Evolutionary conservation across 1,140 invertebrate genomes (phyloP), one percentile per base, ranked within the genome.

Genomic region (Caerostris darwini): DNA sequence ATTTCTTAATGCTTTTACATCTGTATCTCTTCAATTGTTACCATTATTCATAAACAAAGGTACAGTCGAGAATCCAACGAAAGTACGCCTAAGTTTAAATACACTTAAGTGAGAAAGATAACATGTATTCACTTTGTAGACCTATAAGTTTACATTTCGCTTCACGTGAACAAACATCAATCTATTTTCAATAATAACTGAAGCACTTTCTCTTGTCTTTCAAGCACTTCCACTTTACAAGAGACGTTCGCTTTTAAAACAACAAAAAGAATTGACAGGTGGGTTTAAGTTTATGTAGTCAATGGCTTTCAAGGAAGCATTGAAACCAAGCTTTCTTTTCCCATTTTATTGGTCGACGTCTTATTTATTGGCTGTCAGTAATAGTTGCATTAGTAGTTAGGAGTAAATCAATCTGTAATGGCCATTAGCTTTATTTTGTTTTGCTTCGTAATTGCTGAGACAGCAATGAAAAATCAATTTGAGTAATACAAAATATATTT

Each of bases 301-400:
- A 83, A 83, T 83, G n/a, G 69, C 10, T 77, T 77, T 34, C 69
- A 77, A 77, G 34, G 19, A 77, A 77, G 50, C 50, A 53, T 77
- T 77, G 69, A 77, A 77, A 34, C 34, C 69, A 7, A 14, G 14
- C 14, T 56, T 56, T 85, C 82, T 85, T 59, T 85, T 85, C 58
- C 82, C 57, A 59, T 56, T 58, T n/a, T 34, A 7, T 19, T 56
- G 17, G 57, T 58, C 82, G 82, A 85, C 58, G 54, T 57, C 82
- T 85, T 85, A 85, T 85, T 85, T 85, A 85, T 85, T 34, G 82
- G 56, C 82, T 85, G 82, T 85, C 14, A 3, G n/a, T 85, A 77
- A 77, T 34, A 77, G 54, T 85, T 57, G n/a, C 54, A 17, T 77
- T 77, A 4, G 7, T 14, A 14, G 59, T 61, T 61, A 61, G 17